phyloP scores from a whole-genome alignment of 2,113 vertebrate genomes.

The Dromas ardeola region DNA sequence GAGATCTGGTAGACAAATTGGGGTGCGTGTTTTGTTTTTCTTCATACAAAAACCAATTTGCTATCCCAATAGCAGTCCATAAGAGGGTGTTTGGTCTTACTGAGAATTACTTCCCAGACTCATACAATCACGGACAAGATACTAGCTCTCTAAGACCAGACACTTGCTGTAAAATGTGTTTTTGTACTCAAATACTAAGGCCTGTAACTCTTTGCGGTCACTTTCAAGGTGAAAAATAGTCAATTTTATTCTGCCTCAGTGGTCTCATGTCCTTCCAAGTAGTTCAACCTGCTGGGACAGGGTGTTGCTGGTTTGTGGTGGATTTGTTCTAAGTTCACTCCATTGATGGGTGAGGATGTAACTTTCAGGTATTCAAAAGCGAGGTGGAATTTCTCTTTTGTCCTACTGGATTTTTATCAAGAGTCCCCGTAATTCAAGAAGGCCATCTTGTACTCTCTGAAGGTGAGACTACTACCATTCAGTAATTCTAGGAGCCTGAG shows the following conservation, averaged over 20 bases:
- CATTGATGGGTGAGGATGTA: not conserved
- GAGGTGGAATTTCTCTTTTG: slow-evolving; percentile 66
- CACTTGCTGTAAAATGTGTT: not conserved
- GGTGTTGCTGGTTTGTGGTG: not conserved
- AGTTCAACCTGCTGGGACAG: not conserved
- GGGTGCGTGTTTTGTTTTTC: not conserved
- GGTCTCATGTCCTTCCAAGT: not conserved
- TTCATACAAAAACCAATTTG: not conserved
- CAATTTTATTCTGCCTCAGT: not conserved
- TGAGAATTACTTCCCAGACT: not conserved
- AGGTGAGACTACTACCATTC: not conserved
- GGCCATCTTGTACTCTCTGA: slow-evolving; percentile 4
- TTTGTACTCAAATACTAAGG: not conserved
- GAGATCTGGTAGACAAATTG: not conserved
- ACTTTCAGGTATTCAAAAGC: not conserved
- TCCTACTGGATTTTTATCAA: slow-evolving; percentile 61
- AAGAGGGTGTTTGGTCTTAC: not conserved
- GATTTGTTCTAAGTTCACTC: not conserved
- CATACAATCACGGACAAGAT: not conserved
- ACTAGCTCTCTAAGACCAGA: not conserved
- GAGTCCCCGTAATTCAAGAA: slow-evolving; percentile 56
- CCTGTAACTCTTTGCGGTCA: not conserved
- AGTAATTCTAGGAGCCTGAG: slow-evolving; percentile 53
- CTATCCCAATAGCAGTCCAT: not conserved
- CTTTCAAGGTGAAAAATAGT: not conserved